Conservation (phyloP, 1,140 invertebrate species). For the Drosophila navojoa region DNA sequence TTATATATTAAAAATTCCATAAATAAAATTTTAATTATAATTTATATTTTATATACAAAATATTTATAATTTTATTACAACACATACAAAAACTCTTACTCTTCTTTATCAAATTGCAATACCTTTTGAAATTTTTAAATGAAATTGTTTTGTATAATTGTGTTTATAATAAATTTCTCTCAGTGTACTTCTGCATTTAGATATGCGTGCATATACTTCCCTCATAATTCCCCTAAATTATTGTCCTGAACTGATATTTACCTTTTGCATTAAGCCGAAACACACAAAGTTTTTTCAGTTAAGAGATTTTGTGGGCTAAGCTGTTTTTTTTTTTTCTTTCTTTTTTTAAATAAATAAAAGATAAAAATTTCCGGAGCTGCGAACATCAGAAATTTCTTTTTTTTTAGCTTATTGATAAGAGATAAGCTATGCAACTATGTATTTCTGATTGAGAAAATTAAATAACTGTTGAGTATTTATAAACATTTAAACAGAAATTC, state of each 20-base stretch:
- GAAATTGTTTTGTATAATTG: too few relatives aligned
- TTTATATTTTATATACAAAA: too few relatives aligned
- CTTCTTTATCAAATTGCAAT: too few relatives aligned
- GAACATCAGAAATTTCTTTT: not conserved
- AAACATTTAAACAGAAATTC: not conserved
- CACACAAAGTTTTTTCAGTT: too few relatives aligned
- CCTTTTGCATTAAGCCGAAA: conserved; percentile 59
- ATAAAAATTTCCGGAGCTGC: conserved; percentile 24
- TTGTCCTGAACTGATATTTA: conserved; percentile 52
- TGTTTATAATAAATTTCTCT: not conserved
- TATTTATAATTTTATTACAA: too few relatives aligned
- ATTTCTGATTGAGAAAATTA: not conserved
- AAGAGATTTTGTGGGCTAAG: too few relatives aligned
- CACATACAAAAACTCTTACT: too few relatives aligned
- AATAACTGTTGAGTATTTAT: not conserved
- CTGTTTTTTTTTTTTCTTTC: too few relatives aligned
- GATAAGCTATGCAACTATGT: not conserved
- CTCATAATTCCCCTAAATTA: conserved; percentile 41
- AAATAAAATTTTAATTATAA: too few relatives aligned
- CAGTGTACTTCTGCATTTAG: not conserved
- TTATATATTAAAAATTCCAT: too few relatives aligned
- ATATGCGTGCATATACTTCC: conserved; percentile 3
- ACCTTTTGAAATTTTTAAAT: too few relatives aligned
- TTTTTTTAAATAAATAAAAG: too few relatives aligned
- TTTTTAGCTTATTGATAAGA: conserved; percentile 19